Evolutionary conservation across 2,888 invertebrate genomes (phyloP).

Genomic region (Rotaria macrura): DNA sequence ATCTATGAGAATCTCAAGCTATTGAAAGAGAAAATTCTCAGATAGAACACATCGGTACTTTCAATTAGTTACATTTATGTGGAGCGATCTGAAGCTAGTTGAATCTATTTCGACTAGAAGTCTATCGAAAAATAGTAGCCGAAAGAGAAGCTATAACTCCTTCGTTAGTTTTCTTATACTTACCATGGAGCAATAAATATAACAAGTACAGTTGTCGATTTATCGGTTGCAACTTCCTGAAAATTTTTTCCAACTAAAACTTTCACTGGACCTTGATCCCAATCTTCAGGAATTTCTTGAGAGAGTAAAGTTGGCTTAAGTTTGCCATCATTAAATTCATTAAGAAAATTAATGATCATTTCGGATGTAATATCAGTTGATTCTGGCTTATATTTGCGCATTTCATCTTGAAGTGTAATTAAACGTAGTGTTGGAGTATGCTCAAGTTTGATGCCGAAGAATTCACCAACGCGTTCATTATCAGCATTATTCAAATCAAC

Average conservation of each 20-base stretch:
- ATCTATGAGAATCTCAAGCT: too few species aligned
- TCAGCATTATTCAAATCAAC: constrained; percentile 89
- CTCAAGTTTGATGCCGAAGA: constrained; percentile 94
- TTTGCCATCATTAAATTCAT: constrained; percentile 76
- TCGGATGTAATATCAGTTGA: constrained; percentile 59
- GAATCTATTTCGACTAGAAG: too few species aligned
- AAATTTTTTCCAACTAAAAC: constrained; percentile 86
- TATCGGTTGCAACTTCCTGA: constrained; percentile 76
- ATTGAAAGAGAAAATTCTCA: too few species aligned
- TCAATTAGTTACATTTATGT: too few species aligned
- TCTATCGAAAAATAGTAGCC: too few species aligned
- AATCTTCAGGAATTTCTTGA: constrained; percentile 86
- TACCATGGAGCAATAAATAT: constrained; percentile 98
- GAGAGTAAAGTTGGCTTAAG: constrained; percentile 83
- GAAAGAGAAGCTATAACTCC: too few species aligned
- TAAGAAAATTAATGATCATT: constrained; percentile 66
- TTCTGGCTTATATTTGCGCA: constrained; percentile 82
- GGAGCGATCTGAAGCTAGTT: too few species aligned
- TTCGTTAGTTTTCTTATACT: too few species aligned
- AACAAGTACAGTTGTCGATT: constrained; percentile 79
- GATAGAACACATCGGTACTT: too few species aligned
- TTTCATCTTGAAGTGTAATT: constrained; percentile 86
- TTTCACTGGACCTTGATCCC: constrained; percentile 89
- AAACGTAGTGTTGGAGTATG: constrained; percentile 64
- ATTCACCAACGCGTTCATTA: constrained; percentile 90